These are phyloP conservation scores for Yponomeuta malinellus DNA, from an alignment of 2,888 invertebrate genomes.

Conservation along the genomic window DNA sequence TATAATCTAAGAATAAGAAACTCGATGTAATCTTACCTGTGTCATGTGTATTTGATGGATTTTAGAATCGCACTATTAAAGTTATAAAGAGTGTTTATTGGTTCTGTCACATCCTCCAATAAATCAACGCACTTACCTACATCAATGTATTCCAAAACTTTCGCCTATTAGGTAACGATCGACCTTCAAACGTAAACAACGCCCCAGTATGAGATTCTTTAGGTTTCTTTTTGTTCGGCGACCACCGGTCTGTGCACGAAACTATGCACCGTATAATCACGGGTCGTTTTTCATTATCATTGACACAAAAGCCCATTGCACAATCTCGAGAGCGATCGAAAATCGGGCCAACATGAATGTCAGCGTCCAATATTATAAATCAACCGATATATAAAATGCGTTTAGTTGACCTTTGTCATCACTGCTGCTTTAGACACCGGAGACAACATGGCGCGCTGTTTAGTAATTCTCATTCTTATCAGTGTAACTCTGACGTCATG, in stretches of 20 bases:
- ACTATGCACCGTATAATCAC: slow-evolving; percentile 62
- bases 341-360: slow-evolving; percentile 65
- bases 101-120: too few species aligned
- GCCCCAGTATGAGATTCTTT: slow-evolving; percentile 4
- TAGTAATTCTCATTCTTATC: slow-evolving; percentile 35
- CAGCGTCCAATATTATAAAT: slow-evolving; percentile 55
- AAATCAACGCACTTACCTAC: too few species aligned
- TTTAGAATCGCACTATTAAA: too few species aligned
- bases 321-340: slow-evolving; percentile 63
- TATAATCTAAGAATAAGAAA: too few species aligned
- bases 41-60: too few species aligned
- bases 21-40: too few species aligned
- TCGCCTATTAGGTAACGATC: neutral
- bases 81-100: too few species aligned
- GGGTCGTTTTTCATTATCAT: slow-evolving; percentile 71
- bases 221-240: slow-evolving; percentile 5
- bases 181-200: neutral
- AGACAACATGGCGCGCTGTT: slow-evolving; percentile 52
- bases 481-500: slow-evolving; percentile 38
- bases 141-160: too few species aligned
- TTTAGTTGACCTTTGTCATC: slow-evolving; percentile 56
- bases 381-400: slow-evolving; percentile 58
- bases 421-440: slow-evolving; percentile 48
- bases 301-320: slow-evolving; percentile 71
- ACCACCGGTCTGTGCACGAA: slow-evolving; percentile 38